Conservation (phyloP, 2,888 invertebrate genomes). For the Philonicus albiceps region DNA sequence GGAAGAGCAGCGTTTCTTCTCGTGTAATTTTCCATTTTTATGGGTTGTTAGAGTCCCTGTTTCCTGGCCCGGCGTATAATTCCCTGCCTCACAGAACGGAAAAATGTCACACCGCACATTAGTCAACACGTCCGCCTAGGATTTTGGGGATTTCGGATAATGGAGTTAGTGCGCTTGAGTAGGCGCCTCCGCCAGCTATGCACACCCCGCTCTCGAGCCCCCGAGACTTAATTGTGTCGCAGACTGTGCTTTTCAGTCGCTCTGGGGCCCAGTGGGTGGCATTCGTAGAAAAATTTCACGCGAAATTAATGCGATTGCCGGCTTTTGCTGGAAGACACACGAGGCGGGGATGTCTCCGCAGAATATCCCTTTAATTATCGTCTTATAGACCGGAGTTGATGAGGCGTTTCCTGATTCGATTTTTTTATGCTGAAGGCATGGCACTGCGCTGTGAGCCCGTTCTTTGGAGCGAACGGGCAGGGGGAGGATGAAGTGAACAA, state of each 20-base stretch:
- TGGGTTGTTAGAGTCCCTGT: slow-evolving; percentile 18
- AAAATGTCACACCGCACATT: slow-evolving; percentile 9
- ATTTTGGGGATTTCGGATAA: slow-evolving; percentile 37
- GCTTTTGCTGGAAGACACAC: neutral
- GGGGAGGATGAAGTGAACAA: neutral
- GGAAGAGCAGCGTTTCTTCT: neutral
- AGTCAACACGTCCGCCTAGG: slow-evolving; percentile 21
- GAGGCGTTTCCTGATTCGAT: slow-evolving; percentile 35
- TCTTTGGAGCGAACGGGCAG: neutral
- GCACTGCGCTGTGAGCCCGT: neutral
- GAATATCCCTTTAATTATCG: slow-evolving; percentile 43
- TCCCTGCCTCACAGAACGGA: neutral
- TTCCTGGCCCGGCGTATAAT: neutral
- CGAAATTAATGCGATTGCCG: slow-evolving; percentile 40
- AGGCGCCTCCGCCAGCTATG: neutral
- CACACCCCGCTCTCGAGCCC: neutral
- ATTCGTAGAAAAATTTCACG: slow-evolving; percentile 33
- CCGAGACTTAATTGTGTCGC: neutral
- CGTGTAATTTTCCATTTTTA: slow-evolving; percentile 37
- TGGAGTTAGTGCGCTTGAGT: slow-evolving; percentile 31
- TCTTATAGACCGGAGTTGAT: slow-evolving; percentile 41
- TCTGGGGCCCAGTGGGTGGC: neutral
- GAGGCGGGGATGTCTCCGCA: neutral
- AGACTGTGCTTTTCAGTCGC: neutral
- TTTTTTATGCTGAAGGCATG: slow-evolving; percentile 19